Base-by-base conservation (phyloP, 2,797 vertebrate genomes). In the Phoxinus dragarum region DNA sequence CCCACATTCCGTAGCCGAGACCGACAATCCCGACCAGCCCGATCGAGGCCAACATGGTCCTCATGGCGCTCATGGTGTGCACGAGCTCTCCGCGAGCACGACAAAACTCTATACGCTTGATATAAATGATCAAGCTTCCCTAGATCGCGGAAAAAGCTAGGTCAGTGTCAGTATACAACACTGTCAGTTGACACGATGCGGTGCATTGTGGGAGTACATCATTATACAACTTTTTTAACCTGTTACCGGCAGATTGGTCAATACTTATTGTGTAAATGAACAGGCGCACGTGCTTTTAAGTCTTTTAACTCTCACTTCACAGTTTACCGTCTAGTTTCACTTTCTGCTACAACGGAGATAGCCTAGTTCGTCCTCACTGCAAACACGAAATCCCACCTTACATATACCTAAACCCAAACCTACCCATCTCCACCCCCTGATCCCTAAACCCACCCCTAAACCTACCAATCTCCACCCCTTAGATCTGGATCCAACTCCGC, bases 1-100 rank as follows among this genome's bases (percentile, higher is more conserved):
- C 2, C 93, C 93, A 95, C 88, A 86, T 73, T 17, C 82, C 91
- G 11, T 84, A 92, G 0, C 93, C 93, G 38, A 87, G 0, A 6
- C 88, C 88, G n/a, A 91, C 0, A 0, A 78, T 1, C 0, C 44
- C 90, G 1, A 86, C 1, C 23, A 90, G 4, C 3, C 12, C 82
- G 0, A 36, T 0, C 31, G 81, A 78, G 31, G 1, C 0, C 10
- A 93, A 0, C 0, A 93, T 9, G 8, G 69, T 86, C 77, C 90
- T 89, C 79, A 90, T 4, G 6, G 61, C 10, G 61, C 93, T 93
- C 87, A 87, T 90, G 14, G 47, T 73, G 49, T 64, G 2, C n/a
- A 27, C 66, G 21, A 16, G 38, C 47, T 47, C 42, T n/a, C 7
- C 34, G 9, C 10, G 40, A 72, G 73, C 27, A 6, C 4, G 5